Evolutionary conservation across 2,888 invertebrate genomes (phyloP), one percentile per base, ranked within the genome.

Genomic region (Malacosoma neustria): DNA sequence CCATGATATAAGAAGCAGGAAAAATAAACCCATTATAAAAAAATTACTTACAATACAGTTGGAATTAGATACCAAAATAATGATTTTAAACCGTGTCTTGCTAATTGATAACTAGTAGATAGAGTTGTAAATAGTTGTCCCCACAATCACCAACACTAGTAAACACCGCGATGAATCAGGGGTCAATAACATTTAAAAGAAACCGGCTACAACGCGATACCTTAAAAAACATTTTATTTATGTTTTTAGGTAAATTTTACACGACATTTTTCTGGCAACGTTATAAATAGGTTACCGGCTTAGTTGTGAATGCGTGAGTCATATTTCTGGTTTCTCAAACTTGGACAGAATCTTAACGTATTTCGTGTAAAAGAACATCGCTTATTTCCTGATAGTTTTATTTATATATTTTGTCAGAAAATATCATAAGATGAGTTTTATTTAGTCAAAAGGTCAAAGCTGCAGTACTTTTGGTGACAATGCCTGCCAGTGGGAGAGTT

Each of bases 131-230:
- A n/a, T n/a, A n/a, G n/a, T n/a, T n/a, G n/a, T n/a, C n/a, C n/a
- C n/a, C n/a, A n/a, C n/a, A n/a, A n/a, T n/a, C n/a, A n/a, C n/a
- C n/a, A n/a, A n/a, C n/a, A n/a, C n/a, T n/a, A 22, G 22, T 22
- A 22, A 22, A 22, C 5, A 22, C 38, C 32, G 37, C 39, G 48
- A 42, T 80, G 76, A 80, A 42, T 80, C 77, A 77, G 57, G 47
- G 81, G 74, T 79, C 77, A 75, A 41, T 72, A 56, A 65, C 73
- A 22, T 22, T 46, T 54, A 49, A 47, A 51, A 41, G 50, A 60
- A 75, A 77, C 79, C 72, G 55, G 77, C 75, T 72, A 50, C 49
- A 49, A 57, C 9, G 22, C 22, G 22, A 22, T 22, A 22, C 5
- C 3, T 22, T 7, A 22, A 22, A 22, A 22, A 22, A 3, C 22